A percentile compares a stretch with the other conserved stretches of the same genome.
Conservation (phyloP, 2,888 invertebrate genomes). For the Cephus spinipes region DNA sequence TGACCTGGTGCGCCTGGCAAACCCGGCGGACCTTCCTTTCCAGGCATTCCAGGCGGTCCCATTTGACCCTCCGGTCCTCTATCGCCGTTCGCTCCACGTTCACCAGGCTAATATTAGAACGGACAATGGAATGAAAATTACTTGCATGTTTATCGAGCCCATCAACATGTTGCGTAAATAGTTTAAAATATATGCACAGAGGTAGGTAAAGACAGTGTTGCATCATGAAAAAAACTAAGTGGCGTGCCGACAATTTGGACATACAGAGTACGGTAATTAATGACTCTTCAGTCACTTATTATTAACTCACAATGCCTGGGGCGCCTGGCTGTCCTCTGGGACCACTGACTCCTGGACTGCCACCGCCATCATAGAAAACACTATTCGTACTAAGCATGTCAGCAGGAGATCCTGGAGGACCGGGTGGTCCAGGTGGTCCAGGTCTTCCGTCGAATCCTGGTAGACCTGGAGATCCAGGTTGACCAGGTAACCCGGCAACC, state of each 20-base stretch:
- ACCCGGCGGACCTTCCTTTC: constrained; percentile 72
- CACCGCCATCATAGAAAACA: constrained; percentile 45
- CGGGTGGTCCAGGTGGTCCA: constrained; percentile 67
- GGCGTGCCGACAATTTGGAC: not conserved
- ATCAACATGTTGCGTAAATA: constrained; percentile 5
- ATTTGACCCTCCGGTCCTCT: constrained; percentile 70
- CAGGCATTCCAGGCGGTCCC: constrained; percentile 72
- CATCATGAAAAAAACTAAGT: not conserved
- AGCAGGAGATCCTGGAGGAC: constrained; percentile 58
- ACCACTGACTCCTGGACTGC: constrained; percentile 68
- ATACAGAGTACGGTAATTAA: not conserved
- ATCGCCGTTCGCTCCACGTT: constrained; percentile 71
- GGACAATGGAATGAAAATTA: not conserved
- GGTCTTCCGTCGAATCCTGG: constrained; percentile 54
- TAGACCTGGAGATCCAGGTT: constrained; percentile 57
- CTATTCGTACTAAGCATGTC: constrained; percentile 48
- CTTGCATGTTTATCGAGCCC: constrained; percentile 11
- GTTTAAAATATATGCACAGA: not conserved
- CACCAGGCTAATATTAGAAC: constrained; percentile 67
- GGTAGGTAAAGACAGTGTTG: not conserved
- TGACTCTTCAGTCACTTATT: not conserved
- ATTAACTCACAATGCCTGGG: constrained; percentile 68
- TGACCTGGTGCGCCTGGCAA: constrained; percentile 72
- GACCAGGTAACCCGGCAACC: not conserved
- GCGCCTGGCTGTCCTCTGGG: constrained; percentile 71